Conservation (phyloP, 2,888 invertebrate species). For the Melieria omissa region DNA sequence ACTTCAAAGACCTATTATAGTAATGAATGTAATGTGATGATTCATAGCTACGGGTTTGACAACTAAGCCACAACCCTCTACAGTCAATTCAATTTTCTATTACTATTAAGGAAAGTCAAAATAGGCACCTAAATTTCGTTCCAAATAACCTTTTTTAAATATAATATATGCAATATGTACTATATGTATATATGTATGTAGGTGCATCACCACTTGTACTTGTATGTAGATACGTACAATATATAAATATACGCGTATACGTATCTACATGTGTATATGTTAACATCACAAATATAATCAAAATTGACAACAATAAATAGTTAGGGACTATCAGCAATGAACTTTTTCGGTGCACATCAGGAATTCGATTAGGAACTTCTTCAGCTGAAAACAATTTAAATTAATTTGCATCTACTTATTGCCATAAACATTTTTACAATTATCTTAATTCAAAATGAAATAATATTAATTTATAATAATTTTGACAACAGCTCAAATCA, state of each 20-base stretch:
- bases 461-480: too few relatives aligned
- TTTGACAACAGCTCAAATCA: constrained; percentile 64
- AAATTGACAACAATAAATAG: too few relatives aligned
- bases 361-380: too few relatives aligned
- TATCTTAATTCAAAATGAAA: too few relatives aligned
- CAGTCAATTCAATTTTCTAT: not conserved
- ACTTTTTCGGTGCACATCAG: too few relatives aligned
- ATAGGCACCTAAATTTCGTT: constrained; percentile 46
- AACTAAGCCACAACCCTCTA: constrained; percentile 1
- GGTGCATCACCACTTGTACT: constrained; percentile 8
- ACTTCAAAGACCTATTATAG: constrained; percentile 19
- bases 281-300: not conserved
- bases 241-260: constrained; percentile 9
- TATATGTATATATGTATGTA: constrained; percentile 12
- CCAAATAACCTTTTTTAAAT: too few relatives aligned
- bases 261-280: constrained; percentile 8
- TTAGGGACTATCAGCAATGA: too few relatives aligned
- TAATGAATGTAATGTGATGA: constrained; percentile 14
- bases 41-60: not conserved
- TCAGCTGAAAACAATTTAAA: too few relatives aligned
- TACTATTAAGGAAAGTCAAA: constrained; percentile 14
- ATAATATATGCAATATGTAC: too few relatives aligned
- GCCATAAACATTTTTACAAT: too few relatives aligned
- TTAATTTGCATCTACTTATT: too few relatives aligned
- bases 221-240: constrained; percentile 5